Percentiles rank a stretch among this genome's conserved stretches.
These are phyloP conservation scores for Theocolax elegans DNA, from an alignment of 1,140 invertebrate species.

Conservation along the genomic window DNA sequence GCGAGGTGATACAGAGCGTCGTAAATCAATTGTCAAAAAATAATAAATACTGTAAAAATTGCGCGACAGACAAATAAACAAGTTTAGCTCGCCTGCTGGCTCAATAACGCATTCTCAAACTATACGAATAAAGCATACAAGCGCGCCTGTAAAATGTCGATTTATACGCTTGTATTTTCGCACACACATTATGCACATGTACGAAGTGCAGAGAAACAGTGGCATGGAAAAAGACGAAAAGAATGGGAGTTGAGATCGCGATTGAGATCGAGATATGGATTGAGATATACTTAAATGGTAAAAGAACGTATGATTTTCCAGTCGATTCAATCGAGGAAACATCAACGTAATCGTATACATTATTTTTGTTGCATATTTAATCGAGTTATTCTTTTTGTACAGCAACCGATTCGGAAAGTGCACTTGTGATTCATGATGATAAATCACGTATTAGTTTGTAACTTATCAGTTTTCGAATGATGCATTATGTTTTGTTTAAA, in stretches of 20 bases:
- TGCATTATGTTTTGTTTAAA: too few relatives aligned
- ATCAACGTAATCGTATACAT: too few relatives aligned
- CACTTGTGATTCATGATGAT: too few relatives aligned
- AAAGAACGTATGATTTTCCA: slow-evolving; percentile 35
- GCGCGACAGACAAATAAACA: neutral
- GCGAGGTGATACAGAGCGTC: too few relatives aligned
- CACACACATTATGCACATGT: neutral
- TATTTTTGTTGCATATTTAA: too few relatives aligned
- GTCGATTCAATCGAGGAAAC: neutral
- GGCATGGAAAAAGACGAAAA: neutral
- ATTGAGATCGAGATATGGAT: slow-evolving; percentile 32
- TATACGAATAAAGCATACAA: slow-evolving; percentile 4
- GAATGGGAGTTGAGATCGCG: slow-evolving; percentile 20
- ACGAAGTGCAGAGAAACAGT: neutral
- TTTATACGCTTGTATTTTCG: slow-evolving; percentile 18
- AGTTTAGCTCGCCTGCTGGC: neutral
- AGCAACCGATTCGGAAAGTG: too few relatives aligned
- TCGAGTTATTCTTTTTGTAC: too few relatives aligned
- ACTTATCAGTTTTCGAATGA: too few relatives aligned
- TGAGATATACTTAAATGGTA: slow-evolving; percentile 15
- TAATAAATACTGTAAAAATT: slow-evolving; percentile 5
- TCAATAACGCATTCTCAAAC: neutral
- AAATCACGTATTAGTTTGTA: too few relatives aligned
- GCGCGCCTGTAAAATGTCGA: slow-evolving; percentile 3
- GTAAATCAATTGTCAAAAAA: neutral